phyloP scores from a whole-genome alignment of 2,113 vertebrate genomes.

The Cheirogaleus medius region DNA sequence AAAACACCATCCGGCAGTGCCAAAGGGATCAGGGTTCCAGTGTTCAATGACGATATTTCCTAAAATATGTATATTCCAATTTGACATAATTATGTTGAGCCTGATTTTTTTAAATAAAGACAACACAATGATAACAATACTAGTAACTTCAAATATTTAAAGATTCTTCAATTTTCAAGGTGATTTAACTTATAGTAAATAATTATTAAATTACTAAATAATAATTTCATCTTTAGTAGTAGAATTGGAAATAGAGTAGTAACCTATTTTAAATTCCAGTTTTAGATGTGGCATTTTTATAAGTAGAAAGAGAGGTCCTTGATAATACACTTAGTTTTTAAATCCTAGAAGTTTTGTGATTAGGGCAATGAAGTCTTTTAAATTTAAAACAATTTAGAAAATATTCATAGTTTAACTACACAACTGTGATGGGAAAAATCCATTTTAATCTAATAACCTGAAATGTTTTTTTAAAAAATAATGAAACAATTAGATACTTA shows the following conservation, averaged over 20 bases:
- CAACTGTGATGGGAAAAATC: not conserved
- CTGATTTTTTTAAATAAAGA: not conserved
- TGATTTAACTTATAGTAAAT: not conserved
- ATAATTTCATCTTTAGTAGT: conserved; percentile 30
- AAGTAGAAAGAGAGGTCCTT: not conserved
- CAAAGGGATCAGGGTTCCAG: not conserved
- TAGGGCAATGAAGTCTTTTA: not conserved
- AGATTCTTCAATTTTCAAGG: not conserved
- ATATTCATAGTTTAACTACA: not conserved
- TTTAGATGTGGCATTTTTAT: conserved; percentile 19
- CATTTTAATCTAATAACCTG: not conserved
- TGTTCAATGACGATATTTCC: not conserved
- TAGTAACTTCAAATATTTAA: not conserved
- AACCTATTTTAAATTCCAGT: not conserved
- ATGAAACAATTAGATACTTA: not conserved
- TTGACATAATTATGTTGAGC: not conserved
- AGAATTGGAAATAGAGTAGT: not conserved
- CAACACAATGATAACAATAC: not conserved
- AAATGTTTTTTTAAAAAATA: conserved; percentile 6
- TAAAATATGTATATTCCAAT: not conserved
- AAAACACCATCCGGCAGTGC: not conserved
- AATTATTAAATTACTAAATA: conserved; percentile 7
- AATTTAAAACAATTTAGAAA: conserved; percentile 24
- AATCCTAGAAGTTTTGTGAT: not conserved
- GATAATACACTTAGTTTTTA: not conserved